Percentiles rank a stretch among this genome's conserved stretches.
Conservation (phyloP, 2,113 vertebrate species). For the Mobula birostris region DNA sequence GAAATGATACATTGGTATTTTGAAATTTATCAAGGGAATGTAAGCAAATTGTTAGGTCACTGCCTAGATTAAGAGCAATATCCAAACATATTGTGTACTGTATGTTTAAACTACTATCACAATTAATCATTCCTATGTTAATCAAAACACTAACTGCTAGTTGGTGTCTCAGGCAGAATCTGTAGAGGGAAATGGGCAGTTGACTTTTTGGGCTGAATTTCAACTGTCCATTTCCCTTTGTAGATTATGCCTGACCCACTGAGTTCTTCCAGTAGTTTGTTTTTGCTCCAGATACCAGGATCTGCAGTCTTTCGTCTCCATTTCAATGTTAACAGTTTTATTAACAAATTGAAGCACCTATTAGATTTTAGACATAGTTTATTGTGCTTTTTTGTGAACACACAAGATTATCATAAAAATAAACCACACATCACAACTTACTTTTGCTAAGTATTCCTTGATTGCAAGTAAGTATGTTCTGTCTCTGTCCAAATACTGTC, state of each 20-base stretch:
- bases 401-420: background rate
- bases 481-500: constrained; percentile 41
- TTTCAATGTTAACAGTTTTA: no score
- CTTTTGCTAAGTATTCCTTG: constrained; percentile 48
- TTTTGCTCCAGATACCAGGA: no score
- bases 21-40: background rate
- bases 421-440: constrained; percentile 36
- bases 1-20: background rate
- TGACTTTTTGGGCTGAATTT: no score
- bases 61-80: background rate
- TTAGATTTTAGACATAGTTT: background rate
- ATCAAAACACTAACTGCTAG: no score
- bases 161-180: no score
- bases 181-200: no score
- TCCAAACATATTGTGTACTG: background rate
- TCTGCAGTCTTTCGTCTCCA: no score
- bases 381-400: background rate
- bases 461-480: constrained; percentile 44
- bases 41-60: background rate
- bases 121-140: background rate
- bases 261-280: no score
- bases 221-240: no score
- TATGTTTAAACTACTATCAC: background rate
- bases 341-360: background rate
- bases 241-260: no score